phyloP scores from a whole-genome alignment of 2,888 invertebrate species.

The Cosmorhoe ocellata region DNA sequence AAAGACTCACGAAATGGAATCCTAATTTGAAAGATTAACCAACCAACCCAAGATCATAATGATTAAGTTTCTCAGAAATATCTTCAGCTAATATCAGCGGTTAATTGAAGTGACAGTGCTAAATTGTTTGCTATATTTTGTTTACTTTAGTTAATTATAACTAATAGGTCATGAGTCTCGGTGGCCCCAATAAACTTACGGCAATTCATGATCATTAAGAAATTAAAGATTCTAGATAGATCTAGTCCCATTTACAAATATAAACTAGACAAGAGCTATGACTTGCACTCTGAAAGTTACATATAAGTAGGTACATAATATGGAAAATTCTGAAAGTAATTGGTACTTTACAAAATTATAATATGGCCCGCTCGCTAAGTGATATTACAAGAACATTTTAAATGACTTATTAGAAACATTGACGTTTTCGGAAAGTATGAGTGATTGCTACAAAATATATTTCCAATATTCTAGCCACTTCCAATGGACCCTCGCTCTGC shows the following conservation, averaged over 20 bases:
- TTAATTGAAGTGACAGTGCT: slow-evolving; percentile 68
- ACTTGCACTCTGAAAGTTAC: too few species aligned
- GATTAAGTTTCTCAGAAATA: slow-evolving; percentile 40
- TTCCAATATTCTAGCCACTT: slow-evolving; percentile 20
- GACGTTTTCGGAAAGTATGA: background rate
- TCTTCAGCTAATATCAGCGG: slow-evolving; percentile 39
- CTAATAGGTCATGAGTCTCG: slow-evolving; percentile 57
- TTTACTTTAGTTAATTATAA: slow-evolving; percentile 65
- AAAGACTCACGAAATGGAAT: too few species aligned
- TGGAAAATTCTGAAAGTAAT: too few species aligned
- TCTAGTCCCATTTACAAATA: too few species aligned
- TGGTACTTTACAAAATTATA: too few species aligned
- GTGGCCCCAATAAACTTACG: slow-evolving; percentile 41
- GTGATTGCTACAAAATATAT: slow-evolving; percentile 5
- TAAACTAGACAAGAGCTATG: too few species aligned
- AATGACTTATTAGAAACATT: too few species aligned
- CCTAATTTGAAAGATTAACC: slow-evolving; percentile 9
- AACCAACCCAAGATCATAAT: slow-evolving; percentile 15
- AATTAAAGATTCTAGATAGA: slow-evolving; percentile 14
- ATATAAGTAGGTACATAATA: too few species aligned
- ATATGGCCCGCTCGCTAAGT: too few species aligned
- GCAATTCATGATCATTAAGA: slow-evolving; percentile 40
- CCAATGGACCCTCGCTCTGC: slow-evolving; percentile 35
- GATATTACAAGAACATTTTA: too few species aligned
- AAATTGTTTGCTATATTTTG: slow-evolving; percentile 66